A percentile compares a stretch with the other conserved stretches of the same genome.
Evolutionary conservation across 2,888 invertebrate species (phyloP).

Genomic region (Dyspetes luteomarginatus): DNA sequence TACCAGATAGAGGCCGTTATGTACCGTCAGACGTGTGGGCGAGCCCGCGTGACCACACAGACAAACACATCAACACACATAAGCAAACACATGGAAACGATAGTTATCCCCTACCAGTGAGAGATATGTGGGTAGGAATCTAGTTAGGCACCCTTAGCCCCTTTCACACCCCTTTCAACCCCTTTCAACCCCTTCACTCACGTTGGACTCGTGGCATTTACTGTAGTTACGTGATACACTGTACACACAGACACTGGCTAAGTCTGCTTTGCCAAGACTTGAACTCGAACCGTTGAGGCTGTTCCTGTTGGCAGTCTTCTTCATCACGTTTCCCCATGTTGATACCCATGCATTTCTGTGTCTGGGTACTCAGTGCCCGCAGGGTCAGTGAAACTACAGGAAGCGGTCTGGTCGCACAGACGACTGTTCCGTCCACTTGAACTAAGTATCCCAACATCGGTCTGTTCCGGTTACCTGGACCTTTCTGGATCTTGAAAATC

Average conservation of each 20-base stretch:
- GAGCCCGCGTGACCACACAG: conserved; percentile 60
- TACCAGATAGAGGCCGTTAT: conserved; percentile 72
- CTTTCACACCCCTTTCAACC: conserved; percentile 62
- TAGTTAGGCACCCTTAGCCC: conserved; percentile 75
- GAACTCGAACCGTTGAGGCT: conserved; percentile 35
- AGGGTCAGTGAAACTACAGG: conserved; percentile 73
- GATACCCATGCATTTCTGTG: conserved; percentile 21
- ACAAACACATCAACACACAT: conserved; percentile 30
- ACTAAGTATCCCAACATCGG: conserved; percentile 14
- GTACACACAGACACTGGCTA: conserved; percentile 10
- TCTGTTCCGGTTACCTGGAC: neutral
- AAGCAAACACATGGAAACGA: conserved; percentile 21
- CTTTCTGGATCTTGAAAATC: neutral
- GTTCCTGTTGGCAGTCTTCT: conserved; percentile 40
- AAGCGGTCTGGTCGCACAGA: conserved; percentile 73
- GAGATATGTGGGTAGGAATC: conserved; percentile 76
- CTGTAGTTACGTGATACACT: conserved; percentile 33
- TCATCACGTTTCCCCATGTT: conserved; percentile 46
- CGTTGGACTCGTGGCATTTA: conserved; percentile 36
- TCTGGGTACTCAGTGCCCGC: conserved; percentile 36
- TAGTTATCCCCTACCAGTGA: conserved; percentile 53
- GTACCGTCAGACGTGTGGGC: conserved; percentile 65
- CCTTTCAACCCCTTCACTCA: conserved; percentile 54
- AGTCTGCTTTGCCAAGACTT: conserved; percentile 24
- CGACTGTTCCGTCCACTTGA: conserved; percentile 81